Conservation (phyloP, 1,140 invertebrate species). For the Melitaea cinxia region DNA sequence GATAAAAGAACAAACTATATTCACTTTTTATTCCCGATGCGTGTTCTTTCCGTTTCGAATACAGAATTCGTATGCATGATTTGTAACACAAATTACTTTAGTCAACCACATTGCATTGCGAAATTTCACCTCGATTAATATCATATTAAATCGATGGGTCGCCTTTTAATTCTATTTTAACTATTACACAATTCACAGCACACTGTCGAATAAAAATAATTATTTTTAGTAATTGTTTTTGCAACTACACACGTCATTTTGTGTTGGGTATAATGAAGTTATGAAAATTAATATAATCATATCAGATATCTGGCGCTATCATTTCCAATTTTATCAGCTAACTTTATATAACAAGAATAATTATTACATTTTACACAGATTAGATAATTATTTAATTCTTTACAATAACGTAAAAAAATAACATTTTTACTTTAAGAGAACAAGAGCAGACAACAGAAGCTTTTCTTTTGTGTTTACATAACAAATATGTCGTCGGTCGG, state of each 20-base stretch:
- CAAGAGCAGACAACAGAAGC: too few relatives aligned
- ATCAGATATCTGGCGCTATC: not conserved
- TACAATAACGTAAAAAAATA: too few relatives aligned
- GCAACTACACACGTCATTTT: not conserved
- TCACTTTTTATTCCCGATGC: slow-evolving; percentile 64
- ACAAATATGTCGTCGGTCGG: too few relatives aligned
- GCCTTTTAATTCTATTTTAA: slow-evolving; percentile 5
- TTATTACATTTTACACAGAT: too few relatives aligned
- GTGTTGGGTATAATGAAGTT: not conserved
- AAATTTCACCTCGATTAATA: slow-evolving; percentile 46
- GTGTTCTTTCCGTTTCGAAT: slow-evolving; percentile 64
- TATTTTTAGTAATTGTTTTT: not conserved
- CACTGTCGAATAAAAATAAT: not conserved
- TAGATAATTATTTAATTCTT: not conserved
- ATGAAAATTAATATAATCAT: not conserved
- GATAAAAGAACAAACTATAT: slow-evolving; percentile 33
- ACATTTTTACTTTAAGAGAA: too few relatives aligned
- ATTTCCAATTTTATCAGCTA: not conserved
- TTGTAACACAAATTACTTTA: slow-evolving; percentile 52
- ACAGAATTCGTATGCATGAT: slow-evolving; percentile 62
- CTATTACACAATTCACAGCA: slow-evolving; percentile 11
- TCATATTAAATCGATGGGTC: slow-evolving; percentile 39
- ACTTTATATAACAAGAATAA: not conserved
- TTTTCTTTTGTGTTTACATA: too few relatives aligned
- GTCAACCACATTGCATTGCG: slow-evolving; percentile 53